A percentile compares a stretch with the other conserved stretches of the same genome.
Evolutionary conservation across 2,797 vertebrate genomes (phyloP).

Genomic region (Brachymystax lenok): DNA sequence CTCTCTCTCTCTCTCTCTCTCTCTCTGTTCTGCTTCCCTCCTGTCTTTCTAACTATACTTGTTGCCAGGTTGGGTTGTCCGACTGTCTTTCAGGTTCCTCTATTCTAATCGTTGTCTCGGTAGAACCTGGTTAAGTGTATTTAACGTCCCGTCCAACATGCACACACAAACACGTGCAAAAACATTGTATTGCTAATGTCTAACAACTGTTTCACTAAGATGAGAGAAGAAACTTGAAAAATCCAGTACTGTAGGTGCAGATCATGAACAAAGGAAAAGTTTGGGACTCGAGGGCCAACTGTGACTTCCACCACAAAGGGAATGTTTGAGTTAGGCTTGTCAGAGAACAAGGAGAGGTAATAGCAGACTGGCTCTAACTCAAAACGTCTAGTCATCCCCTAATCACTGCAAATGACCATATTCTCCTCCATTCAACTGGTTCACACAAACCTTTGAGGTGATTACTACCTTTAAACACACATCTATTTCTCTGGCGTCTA

Average conservation of each 20-base stretch:
- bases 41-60: background rate
- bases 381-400: slow-evolving; percentile 9
- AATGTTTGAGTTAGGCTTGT: background rate
- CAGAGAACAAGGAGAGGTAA: slow-evolving; percentile 7
- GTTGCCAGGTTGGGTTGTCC: background rate
- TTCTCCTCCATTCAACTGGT: slow-evolving; percentile 11
- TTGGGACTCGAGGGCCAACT: background rate
- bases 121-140: no score
- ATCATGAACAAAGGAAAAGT: background rate
- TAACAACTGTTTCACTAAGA: no score
- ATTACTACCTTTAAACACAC: no score
- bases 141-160: no score
- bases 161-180: no score
- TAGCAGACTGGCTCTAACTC: slow-evolving; percentile 1
- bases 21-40: background rate
- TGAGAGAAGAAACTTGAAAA: background rate
- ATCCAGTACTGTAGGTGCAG: background rate
- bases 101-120: no score
- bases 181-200: no score
- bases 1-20: background rate
- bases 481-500: no score
- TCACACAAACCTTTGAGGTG: no score
- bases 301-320: slow-evolving; percentile 12
- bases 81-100: background rate
- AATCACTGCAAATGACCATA: slow-evolving; percentile 24